Evolutionary conservation across 2,888 invertebrate genomes (phyloP), one percentile per base, ranked within the genome.

Genomic region (Adelognathus sp.): DNA sequence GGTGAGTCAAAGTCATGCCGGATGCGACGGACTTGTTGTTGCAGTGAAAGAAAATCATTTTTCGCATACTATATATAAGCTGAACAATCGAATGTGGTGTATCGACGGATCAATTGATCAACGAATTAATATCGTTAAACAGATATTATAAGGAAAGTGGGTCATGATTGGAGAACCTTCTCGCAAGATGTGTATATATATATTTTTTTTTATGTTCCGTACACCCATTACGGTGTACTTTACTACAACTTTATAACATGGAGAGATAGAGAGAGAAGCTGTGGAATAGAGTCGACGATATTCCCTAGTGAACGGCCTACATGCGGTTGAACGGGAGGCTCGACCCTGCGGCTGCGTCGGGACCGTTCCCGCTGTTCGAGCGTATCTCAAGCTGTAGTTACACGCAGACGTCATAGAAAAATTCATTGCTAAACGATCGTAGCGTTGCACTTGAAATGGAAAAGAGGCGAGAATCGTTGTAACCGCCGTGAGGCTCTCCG

Each of bases 91-190:
- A 50, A 4, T n/a, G 9, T 50, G 21, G 24, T 50, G 11, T 50
- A 24, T n/a, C 11, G 21, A 21, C n/a, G 21, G 50, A 50, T 33
- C n/a, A 64, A 64, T 52, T 64, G 54, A 54, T 46, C 44, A 50
- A 64, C 50, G 14, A 33, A 50, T 78, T 66, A 73, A 73, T n/a
- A n/a, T 69, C 69, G 64, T 61, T 74, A 41, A 70, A 71, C 64
- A 54, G 18, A 69, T 60, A 36, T 66, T 54, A 52, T 44, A 60
- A 54, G 21, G 41, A 66, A 79, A 70, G 74, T 79, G 78, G 74
- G 74, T 78, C 78, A 74, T 64, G 58, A 78, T 69, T 70, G 64
- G 69, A 78, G 74, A 78, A 78, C 78, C 78, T 78, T 78, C 78
- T 78, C 58, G 60, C n/a, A 39, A 50, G 67, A 60, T 52, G 66